Percentiles rank a stretch among this genome's conserved stretches.
Evolutionary conservation across 2,888 invertebrate species (phyloP).

Genomic region (Xestia ashworthii): DNA sequence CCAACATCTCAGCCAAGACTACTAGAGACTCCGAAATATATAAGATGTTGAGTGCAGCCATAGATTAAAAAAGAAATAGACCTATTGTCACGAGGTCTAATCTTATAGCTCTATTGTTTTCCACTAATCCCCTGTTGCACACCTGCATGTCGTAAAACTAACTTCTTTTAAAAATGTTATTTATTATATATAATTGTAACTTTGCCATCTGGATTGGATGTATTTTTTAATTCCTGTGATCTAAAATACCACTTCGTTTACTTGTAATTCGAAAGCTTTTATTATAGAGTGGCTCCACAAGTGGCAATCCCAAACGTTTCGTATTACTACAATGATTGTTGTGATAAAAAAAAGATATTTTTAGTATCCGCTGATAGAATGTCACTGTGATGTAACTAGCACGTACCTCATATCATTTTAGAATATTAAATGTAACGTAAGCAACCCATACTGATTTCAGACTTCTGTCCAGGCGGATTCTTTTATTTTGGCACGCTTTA

Average conservation of each 20-base stretch:
- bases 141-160: slow-evolving; percentile 77
- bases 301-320: background rate
- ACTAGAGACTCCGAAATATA: background rate
- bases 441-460: background rate
- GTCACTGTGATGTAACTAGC: background rate
- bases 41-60: background rate
- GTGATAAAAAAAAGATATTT: too few relatives aligned
- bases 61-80: slow-evolving; percentile 12
- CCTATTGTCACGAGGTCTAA: slow-evolving; percentile 1
- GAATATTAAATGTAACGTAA: background rate
- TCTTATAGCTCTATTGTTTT: slow-evolving; percentile 32
- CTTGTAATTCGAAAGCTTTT: background rate
- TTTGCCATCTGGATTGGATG: background rate
- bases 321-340: background rate
- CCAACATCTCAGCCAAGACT: background rate
- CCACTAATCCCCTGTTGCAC: slow-evolving; percentile 74
- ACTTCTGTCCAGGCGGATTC: background rate
- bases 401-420: background rate
- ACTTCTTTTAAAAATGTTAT: slow-evolving; percentile 40
- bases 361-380: background rate
- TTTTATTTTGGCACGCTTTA: too few relatives aligned
- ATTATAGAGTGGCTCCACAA: too few relatives aligned
- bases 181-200: background rate
- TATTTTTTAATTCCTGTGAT: background rate
- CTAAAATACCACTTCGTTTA: slow-evolving; percentile 7